phyloP scores from a whole-genome alignment of 2,888 invertebrate species.

The Cheilosia scutellata region DNA sequence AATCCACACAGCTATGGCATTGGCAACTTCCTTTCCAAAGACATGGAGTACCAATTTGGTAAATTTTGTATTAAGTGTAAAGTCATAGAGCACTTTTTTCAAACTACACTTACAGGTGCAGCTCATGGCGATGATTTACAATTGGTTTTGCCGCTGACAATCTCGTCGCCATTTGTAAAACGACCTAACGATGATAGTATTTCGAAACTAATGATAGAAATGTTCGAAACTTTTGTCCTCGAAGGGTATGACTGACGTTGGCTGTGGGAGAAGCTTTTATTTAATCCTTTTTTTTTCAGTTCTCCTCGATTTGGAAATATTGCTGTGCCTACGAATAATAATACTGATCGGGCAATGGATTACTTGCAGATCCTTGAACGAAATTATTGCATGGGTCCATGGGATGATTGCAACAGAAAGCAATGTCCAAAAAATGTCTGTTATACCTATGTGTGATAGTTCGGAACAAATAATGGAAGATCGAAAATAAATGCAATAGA shows the following conservation, averaged over 20 bases:
- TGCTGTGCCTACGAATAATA: slow-evolving; percentile 31
- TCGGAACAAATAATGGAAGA: not conserved
- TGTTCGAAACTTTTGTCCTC: slow-evolving; percentile 46
- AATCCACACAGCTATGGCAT: slow-evolving; percentile 86
- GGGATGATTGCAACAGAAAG: slow-evolving; percentile 12
- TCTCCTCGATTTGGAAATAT: slow-evolving; percentile 34
- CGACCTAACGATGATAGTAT: slow-evolving; percentile 40
- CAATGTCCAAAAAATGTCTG: slow-evolving; percentile 8
- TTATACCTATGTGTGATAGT: slow-evolving; percentile 38
- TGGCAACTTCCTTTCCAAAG: slow-evolving; percentile 85
- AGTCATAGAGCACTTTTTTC: not conserved
- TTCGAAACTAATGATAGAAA: slow-evolving; percentile 37
- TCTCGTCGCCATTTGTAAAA: not conserved
- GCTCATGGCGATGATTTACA: slow-evolving; percentile 62
- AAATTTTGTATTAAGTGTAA: slow-evolving; percentile 79
- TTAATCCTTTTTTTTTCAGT: slow-evolving; percentile 22
- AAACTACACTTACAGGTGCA: slow-evolving; percentile 30
- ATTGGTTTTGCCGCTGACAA: slow-evolving; percentile 35
- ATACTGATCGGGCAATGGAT: slow-evolving; percentile 9
- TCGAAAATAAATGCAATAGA: not conserved
- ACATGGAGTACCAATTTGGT: slow-evolving; percentile 84
- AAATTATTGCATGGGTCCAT: slow-evolving; percentile 37
- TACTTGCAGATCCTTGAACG: slow-evolving; percentile 48
- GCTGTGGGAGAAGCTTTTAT: not conserved
- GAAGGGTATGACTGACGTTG: slow-evolving; percentile 21